Evolutionary conservation across 2,888 invertebrate species (phyloP).

Genomic region (Galerucella calmariensis): DNA sequence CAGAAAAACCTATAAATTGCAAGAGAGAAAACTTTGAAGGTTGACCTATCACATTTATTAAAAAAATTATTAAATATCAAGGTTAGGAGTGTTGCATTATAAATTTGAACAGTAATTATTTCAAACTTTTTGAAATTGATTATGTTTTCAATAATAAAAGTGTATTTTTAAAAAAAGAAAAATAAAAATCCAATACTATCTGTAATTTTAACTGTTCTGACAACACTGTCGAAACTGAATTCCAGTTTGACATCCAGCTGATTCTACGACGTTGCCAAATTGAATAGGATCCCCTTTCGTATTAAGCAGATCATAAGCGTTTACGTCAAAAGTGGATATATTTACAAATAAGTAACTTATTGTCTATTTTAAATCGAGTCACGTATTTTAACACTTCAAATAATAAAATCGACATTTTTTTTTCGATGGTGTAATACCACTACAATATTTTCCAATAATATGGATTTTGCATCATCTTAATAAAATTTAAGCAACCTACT

Average conservation of each 20-base stretch:
- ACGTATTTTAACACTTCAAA: constrained; percentile 12
- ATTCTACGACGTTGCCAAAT: constrained; percentile 32
- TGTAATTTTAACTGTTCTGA: background rate
- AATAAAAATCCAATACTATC: background rate
- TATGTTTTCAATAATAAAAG: too few relatives aligned
- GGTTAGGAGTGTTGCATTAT: too few relatives aligned
- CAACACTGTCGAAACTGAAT: constrained; percentile 13
- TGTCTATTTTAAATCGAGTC: constrained; percentile 24
- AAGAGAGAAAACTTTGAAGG: too few relatives aligned
- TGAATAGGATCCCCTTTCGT: constrained; percentile 11
- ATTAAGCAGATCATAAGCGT: constrained; percentile 19
- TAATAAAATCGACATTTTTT: background rate
- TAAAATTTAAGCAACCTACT: constrained; percentile 20
- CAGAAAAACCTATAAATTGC: too few relatives aligned
- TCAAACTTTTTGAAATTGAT: too few relatives aligned
- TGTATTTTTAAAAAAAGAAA: too few relatives aligned
- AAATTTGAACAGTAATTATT: too few relatives aligned
- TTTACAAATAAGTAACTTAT: constrained; percentile 28
- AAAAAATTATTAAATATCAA: too few relatives aligned
- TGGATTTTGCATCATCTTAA: constrained; percentile 14
- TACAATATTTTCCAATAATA: constrained; percentile 17
- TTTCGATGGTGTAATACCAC: background rate
- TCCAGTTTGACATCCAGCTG: constrained; percentile 35
- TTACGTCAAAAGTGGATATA: constrained; percentile 22
- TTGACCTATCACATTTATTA: too few relatives aligned